Percentiles rank a stretch among this genome's conserved stretches.
Evolutionary conservation across 2,888 invertebrate species (phyloP).

Genomic region (Ganaspis brasiliensis): DNA sequence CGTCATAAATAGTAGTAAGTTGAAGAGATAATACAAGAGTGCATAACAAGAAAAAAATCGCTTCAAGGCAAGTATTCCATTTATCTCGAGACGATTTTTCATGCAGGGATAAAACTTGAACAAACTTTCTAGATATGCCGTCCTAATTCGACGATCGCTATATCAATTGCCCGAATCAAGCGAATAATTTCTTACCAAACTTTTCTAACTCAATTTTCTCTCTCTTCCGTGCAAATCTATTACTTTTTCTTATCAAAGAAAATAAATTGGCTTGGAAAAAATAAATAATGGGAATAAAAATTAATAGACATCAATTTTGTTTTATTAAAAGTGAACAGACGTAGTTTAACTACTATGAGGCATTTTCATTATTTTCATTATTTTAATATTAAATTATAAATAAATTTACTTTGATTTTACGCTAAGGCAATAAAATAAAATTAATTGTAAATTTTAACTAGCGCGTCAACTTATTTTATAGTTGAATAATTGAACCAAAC

Average conservation of each 20-base stretch:
- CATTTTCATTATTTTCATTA: too few relatives aligned
- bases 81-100: constrained; percentile 28
- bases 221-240: constrained; percentile 59
- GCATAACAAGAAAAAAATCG: constrained; percentile 1
- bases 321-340: too few relatives aligned
- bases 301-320: background rate
- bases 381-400: too few relatives aligned
- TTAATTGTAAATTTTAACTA: too few relatives aligned
- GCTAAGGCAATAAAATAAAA: too few relatives aligned
- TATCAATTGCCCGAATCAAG: constrained; percentile 73
- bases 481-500: too few relatives aligned
- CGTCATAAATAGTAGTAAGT: background rate
- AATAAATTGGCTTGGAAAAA: constrained; percentile 31
- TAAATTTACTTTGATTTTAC: too few relatives aligned
- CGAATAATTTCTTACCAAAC: constrained; percentile 70
- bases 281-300: background rate
- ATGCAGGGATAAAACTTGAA: constrained; percentile 12
- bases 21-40: background rate
- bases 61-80: background rate
- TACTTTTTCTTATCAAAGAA: constrained; percentile 52
- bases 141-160: constrained; percentile 66
- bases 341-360: too few relatives aligned
- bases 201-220: constrained; percentile 52
- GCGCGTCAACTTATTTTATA: too few relatives aligned
- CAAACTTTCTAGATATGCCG: constrained; percentile 43